Base-by-base conservation (phyloP, 2,888 invertebrate genomes). In the Argynnis bischoffii region DNA sequence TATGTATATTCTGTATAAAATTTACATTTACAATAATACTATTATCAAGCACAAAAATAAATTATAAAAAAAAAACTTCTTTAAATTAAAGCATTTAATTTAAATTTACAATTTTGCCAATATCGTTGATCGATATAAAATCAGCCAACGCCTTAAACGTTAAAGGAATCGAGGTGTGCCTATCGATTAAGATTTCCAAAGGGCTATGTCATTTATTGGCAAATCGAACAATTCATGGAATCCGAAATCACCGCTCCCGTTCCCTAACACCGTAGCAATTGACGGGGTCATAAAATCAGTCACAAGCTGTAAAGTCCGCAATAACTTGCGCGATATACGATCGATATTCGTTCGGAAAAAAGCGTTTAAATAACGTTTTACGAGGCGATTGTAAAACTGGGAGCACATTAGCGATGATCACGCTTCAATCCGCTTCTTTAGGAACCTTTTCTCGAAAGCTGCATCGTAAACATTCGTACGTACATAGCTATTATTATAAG, bases 221-320 rank as follows among this genome's bases (percentile, higher is more conserved):
- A 66, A 60, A 57, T 57, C 53, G 64, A 51, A 55, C 46, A 67
- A 65, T 65, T 63, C 53, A 55, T 50, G 72, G 74, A 75, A 76
- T 60, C 74, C 74, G 73, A 78, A 75, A 74, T 31, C 51, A 76
- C 53, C 66, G 78, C 80, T 72, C 78, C 77, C 66, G 76, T 72
- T 77, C 78, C 79, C 67, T 77, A 80, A 77, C 76, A 75, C 75
- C 72, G 67, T 74, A 72, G 76, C 84, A 81, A 85, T 85, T 80
- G 86, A 81, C 88, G 87, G 85, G 73, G 84, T 81, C 84, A 85
- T 92, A 91, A 92, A 91, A 87, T 90, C 88, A 88, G 90, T 90
- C 91, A 89, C 89, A 88, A 86, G 88, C 77, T 82, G 81, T 91
- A 88, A 91, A 91, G 81, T 71, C 72, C 70, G 86, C 85, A 81